These are phyloP conservation scores for Elysia crispata DNA, from an alignment of 2,888 invertebrate genomes.

Conservation along the genomic window DNA sequence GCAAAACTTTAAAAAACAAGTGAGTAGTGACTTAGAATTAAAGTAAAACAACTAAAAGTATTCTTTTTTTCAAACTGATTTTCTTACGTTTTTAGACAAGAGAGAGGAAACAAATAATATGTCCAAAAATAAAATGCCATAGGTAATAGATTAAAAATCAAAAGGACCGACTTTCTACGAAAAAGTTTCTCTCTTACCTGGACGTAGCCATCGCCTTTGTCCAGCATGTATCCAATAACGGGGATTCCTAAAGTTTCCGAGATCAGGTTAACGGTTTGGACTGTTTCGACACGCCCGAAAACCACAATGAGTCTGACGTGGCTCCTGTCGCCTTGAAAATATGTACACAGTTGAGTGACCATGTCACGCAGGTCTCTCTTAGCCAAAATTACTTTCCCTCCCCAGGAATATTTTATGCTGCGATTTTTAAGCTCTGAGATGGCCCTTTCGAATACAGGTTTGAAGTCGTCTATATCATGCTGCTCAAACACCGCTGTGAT, in stretches of 20 bases:
- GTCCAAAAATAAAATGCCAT: neutral
- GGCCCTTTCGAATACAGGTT: slow-evolving; percentile 58
- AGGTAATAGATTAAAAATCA: neutral
- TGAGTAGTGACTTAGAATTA: neutral
- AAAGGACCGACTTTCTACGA: neutral
- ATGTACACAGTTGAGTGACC: slow-evolving; percentile 58
- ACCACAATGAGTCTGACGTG: slow-evolving; percentile 61
- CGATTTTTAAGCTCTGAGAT: slow-evolving; percentile 56
- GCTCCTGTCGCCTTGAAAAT: slow-evolving; percentile 57
- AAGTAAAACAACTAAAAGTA: neutral
- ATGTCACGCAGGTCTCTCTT: slow-evolving; percentile 57
- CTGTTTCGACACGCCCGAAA: slow-evolving; percentile 61
- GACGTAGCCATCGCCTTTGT: slow-evolving; percentile 57
- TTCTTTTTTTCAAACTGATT: too few relatives aligned
- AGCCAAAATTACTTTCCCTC: slow-evolving; percentile 55
- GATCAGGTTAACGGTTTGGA: slow-evolving; percentile 62
- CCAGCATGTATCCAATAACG: slow-evolving; percentile 64
- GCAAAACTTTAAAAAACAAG: neutral
- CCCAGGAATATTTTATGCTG: slow-evolving; percentile 52
- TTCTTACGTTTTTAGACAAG: too few relatives aligned
- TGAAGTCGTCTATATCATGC: slow-evolving; percentile 58
- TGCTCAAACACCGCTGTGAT: slow-evolving; percentile 66
- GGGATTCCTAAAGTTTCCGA: slow-evolving; percentile 66
- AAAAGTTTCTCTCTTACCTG: slow-evolving; percentile 64
- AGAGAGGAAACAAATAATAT: neutral